phyloP scores from a whole-genome alignment of 92 coral and sea anemone species.

The Umimayanthus chanpuru region DNA sequence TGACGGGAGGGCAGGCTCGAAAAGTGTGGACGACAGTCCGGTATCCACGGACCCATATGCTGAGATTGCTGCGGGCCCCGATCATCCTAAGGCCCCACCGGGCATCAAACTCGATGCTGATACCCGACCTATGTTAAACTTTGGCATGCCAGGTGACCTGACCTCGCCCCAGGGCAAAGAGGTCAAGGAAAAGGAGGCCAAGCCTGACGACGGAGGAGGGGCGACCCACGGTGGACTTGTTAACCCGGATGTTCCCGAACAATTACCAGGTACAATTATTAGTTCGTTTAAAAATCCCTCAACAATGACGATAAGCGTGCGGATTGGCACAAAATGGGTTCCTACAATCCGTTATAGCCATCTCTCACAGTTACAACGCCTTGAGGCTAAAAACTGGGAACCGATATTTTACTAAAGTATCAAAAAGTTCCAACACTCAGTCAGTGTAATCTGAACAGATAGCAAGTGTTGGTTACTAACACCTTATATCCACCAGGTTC shows the following conservation, averaged over 20 bases:
- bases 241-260: constrained; percentile 49
- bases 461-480: not conserved
- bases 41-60: constrained; percentile 74
- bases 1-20: not conserved
- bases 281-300: too few relatives aligned
- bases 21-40: not conserved
- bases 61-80: constrained; percentile 94
- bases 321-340: too few relatives aligned
- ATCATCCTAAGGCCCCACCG: constrained; percentile 85
- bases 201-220: constrained; percentile 27
- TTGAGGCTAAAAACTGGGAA: too few relatives aligned
- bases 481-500: too few relatives aligned
- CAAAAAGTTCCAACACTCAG: not conserved
- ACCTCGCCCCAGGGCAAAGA: constrained; percentile 2
- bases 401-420: too few relatives aligned
- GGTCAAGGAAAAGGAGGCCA: constrained; percentile 37
- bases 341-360: too few relatives aligned
- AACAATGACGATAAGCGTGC: too few relatives aligned
- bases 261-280: constrained; percentile 21
- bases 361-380: too few relatives aligned
- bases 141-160: constrained; percentile 35
- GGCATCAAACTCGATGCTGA: constrained; percentile 63
- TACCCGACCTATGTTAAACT: constrained; percentile 38
- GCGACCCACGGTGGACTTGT: constrained; percentile 27
- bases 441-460: too few relatives aligned